These are phyloP conservation scores for Pomacea canaliculata DNA, from an alignment of 2,888 invertebrate genomes.

Conservation along the genomic window DNA sequence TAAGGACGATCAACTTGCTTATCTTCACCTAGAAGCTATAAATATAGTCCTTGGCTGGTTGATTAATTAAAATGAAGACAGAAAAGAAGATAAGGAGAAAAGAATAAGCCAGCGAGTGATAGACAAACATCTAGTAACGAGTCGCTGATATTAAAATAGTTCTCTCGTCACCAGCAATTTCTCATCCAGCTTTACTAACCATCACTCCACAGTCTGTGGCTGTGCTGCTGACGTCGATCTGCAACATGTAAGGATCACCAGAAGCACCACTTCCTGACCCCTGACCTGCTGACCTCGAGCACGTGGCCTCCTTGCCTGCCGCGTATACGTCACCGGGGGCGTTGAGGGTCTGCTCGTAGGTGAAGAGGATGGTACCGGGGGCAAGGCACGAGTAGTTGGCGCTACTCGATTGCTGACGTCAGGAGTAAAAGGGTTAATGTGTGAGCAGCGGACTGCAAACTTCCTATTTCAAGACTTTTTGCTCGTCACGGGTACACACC, in stretches of 20 bases:
- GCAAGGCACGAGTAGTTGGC: constrained; percentile 22
- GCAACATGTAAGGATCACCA: constrained; percentile 7
- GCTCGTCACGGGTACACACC: too few relatives aligned
- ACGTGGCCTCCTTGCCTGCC: constrained; percentile 14
- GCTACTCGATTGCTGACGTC: neutral
- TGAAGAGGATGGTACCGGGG: constrained; percentile 20
- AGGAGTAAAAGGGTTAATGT: neutral
- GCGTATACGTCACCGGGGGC: constrained; percentile 23
- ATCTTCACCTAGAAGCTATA: too few relatives aligned
- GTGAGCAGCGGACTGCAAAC: too few relatives aligned
- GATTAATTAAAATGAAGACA: too few relatives aligned
- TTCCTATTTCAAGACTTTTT: too few relatives aligned
- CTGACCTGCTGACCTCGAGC: constrained; percentile 15
- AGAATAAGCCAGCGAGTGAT: too few relatives aligned
- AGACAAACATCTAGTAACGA: too few relatives aligned
- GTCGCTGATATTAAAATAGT: too few relatives aligned
- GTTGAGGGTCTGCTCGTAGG: neutral
- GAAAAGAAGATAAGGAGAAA: too few relatives aligned
- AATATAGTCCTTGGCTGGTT: too few relatives aligned
- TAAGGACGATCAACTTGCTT: too few relatives aligned
- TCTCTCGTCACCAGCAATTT: too few relatives aligned
- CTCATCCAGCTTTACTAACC: neutral
- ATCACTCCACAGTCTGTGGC: constrained; percentile 16
- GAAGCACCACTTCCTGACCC: constrained; percentile 13
- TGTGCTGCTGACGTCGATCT: constrained; percentile 8